Evolutionary conservation across 1,140 invertebrate species (phyloP).

Genomic region (Medauroidea extradentata): DNA sequence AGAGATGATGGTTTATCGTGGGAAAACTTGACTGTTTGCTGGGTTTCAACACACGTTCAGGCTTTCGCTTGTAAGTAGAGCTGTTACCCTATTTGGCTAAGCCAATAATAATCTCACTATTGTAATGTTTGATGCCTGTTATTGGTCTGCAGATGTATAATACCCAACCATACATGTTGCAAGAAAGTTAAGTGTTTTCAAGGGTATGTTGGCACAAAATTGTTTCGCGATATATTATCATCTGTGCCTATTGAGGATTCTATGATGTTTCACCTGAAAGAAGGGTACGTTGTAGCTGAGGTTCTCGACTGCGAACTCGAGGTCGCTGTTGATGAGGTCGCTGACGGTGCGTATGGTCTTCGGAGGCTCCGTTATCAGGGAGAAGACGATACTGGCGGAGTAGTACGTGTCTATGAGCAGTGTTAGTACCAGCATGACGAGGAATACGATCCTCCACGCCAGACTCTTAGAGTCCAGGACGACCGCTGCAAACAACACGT

Average conservation of each 20-base stretch:
- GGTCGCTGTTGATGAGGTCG: conserved; percentile 7
- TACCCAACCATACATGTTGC: too few species aligned
- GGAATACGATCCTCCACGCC: not conserved
- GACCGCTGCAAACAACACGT: not conserved
- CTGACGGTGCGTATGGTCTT: conserved; percentile 3
- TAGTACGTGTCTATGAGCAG: conserved; percentile 6
- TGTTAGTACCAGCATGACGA: not conserved
- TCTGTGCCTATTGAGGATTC: not conserved
- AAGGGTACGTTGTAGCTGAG: conserved; percentile 7
- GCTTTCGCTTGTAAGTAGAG: too few species aligned
- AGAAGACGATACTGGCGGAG: conserved; percentile 6
- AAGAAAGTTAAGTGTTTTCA: too few species aligned
- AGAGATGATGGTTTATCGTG: too few species aligned
- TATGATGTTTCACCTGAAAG: not conserved
- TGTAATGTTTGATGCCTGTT: too few species aligned
- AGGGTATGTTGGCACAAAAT: too few species aligned
- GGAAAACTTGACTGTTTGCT: too few species aligned
- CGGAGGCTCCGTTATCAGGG: not conserved
- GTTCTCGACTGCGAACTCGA: conserved; percentile 6
- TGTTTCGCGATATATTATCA: too few species aligned
- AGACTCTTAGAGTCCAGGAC: not conserved
- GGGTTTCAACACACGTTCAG: too few species aligned
- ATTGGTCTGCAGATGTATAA: too few species aligned
- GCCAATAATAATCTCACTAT: too few species aligned
- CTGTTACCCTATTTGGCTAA: too few species aligned